A percentile compares a stretch with the other conserved stretches of the same genome.
Evolutionary conservation across 2,797 vertebrate genomes (phyloP).

Genomic region (Australoheros facetus): DNA sequence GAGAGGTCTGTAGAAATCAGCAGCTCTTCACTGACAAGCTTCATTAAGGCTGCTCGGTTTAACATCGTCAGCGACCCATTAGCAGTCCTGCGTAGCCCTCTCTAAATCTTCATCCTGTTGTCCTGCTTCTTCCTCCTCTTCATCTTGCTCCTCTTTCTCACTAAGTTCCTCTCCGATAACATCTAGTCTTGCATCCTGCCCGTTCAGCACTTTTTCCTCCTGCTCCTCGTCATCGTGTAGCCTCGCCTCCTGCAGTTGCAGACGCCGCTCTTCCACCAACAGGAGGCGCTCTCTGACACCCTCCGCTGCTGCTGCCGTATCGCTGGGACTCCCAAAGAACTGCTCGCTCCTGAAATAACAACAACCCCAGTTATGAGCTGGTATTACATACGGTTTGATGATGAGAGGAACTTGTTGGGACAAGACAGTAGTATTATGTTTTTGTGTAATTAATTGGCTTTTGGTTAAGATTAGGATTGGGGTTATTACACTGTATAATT

Average conservation of each 20-base stretch:
- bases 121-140: constrained; percentile 64
- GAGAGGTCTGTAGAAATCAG: constrained; percentile 16
- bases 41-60: constrained; percentile 48
- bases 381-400: not conserved
- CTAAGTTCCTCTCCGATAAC: constrained; percentile 87
- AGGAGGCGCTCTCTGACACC: constrained; percentile 93
- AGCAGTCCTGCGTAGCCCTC: constrained; percentile 65
- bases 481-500: too few species aligned
- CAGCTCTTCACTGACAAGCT: constrained; percentile 39
- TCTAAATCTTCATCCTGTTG: constrained; percentile 48
- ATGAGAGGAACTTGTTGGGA: not conserved
- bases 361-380: not conserved
- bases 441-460: not conserved
- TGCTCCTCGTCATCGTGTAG: constrained; percentile 57
- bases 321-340: constrained; percentile 93
- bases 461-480: too few species aligned
- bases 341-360: constrained; percentile 88
- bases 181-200: constrained; percentile 66
- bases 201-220: constrained; percentile 32
- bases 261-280: constrained; percentile 90
- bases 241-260: constrained; percentile 75
- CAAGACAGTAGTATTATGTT: not conserved
- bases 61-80: constrained; percentile 17
- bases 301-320: constrained; percentile 92
- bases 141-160: constrained; percentile 72